phyloP scores from a whole-genome alignment of 2,888 invertebrate species.

The Notodonta ziczac region DNA sequence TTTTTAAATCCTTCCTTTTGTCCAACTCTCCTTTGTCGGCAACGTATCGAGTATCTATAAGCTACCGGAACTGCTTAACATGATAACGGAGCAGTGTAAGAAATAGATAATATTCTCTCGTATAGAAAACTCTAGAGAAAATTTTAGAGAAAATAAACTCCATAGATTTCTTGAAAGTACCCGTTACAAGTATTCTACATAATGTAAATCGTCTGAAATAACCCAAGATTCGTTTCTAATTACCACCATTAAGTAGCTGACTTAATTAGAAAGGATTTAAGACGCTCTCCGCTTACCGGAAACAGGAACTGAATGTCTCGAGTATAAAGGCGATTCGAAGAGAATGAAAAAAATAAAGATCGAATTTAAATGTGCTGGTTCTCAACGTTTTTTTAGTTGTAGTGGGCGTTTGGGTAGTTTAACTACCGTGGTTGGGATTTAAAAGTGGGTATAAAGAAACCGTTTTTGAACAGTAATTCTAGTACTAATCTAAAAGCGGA shows the following conservation, averaged over 20 bases:
- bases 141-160: background rate
- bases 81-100: too few species aligned
- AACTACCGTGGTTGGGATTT: too few species aligned
- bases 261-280: background rate
- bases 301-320: background rate
- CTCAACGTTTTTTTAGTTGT: background rate
- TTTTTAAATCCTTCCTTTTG: too few species aligned
- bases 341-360: background rate
- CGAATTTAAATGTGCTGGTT: background rate
- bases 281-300: background rate
- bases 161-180: background rate
- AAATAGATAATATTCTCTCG: background rate
- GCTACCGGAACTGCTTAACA: too few species aligned
- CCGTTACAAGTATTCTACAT: background rate
- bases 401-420: background rate
- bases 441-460: too few species aligned
- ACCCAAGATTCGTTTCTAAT: background rate
- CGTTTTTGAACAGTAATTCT: too few species aligned
- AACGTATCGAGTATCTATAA: too few species aligned
- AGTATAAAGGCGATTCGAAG: background rate
- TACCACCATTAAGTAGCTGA: background rate
- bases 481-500: too few species aligned
- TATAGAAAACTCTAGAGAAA: background rate
- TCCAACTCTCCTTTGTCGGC: too few species aligned
- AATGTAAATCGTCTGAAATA: conserved; percentile 1